phyloP scores from a whole-genome alignment of 2,888 invertebrate genomes.

The Subacronicta megacephala region DNA sequence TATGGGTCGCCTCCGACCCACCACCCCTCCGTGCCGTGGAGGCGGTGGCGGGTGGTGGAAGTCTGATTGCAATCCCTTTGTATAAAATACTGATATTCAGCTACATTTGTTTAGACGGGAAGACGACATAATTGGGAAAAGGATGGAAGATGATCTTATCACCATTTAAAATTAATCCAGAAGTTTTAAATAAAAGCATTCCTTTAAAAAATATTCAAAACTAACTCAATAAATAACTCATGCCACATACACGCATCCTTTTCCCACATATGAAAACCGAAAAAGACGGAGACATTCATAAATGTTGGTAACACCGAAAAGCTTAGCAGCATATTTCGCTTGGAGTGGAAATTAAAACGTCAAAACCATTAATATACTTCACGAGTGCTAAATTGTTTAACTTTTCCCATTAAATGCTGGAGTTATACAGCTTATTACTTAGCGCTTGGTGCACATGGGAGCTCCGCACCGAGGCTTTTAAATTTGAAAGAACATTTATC shows the following conservation, averaged over 20 bases:
- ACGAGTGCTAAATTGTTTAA: constrained; percentile 76
- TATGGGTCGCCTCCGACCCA: no score
- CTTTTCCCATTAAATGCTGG: constrained; percentile 75
- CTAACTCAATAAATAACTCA: constrained; percentile 8
- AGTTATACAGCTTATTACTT: constrained; percentile 66
- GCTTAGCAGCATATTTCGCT: constrained; percentile 42
- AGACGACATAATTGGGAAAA: no score
- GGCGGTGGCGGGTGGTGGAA: no score
- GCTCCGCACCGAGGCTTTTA: constrained; percentile 4
- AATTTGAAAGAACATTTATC: neutral
- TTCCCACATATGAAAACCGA: constrained; percentile 11
- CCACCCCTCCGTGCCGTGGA: no score
- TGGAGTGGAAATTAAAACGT: constrained; percentile 75
- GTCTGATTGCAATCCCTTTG: no score
- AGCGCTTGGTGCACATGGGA: constrained; percentile 28
- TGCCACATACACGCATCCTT: neutral
- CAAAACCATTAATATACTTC: constrained; percentile 76
- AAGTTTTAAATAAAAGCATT: no score
- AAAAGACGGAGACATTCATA: constrained; percentile 10
- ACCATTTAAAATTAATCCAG: no score
- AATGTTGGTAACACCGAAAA: constrained; percentile 4
- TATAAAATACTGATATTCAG: no score
- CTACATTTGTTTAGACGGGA: no score
- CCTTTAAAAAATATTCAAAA: neutral
- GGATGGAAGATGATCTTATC: no score